Evolutionary conservation across 2,797 vertebrate genomes (phyloP).

Genomic region (Coregonus ussuriensis): DNA sequence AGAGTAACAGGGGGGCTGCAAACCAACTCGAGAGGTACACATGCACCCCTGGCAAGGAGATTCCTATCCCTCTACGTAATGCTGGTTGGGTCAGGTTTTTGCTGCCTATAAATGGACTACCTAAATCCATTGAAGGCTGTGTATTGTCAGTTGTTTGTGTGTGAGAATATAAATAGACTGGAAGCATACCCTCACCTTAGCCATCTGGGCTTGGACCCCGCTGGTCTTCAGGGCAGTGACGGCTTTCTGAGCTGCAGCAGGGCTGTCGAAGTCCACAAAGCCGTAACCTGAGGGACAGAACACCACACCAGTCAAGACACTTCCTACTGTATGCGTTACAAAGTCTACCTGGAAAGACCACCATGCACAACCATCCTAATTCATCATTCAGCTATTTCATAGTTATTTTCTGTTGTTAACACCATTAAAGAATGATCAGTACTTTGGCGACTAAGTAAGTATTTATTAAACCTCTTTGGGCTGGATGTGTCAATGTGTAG

Average conservation of each 20-base stretch:
- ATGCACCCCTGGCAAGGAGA: slow-evolving; percentile 31
- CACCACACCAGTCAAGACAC: slow-evolving; percentile 24
- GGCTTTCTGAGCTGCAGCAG: slow-evolving; percentile 95
- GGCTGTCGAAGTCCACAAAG: slow-evolving; percentile 98
- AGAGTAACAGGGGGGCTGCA: slow-evolving; percentile 14
- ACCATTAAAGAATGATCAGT: too few species aligned
- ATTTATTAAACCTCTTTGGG: too few species aligned
- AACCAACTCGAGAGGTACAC: slow-evolving; percentile 4
- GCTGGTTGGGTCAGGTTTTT: slow-evolving; percentile 1
- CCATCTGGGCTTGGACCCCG: slow-evolving; percentile 99
- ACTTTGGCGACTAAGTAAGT: too few species aligned
- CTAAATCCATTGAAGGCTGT: background rate
- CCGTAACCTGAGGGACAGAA: slow-evolving; percentile 87
- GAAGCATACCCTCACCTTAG: slow-evolving; percentile 86
- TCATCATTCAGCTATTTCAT: background rate
- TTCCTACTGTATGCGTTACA: slow-evolving; percentile 4
- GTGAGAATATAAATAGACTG: background rate
- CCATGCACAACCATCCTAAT: background rate
- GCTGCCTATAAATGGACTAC: background rate
- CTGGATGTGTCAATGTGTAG: too few species aligned
- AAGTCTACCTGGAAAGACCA: background rate
- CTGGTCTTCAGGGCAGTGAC: slow-evolving; percentile 92
- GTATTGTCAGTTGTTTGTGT: background rate
- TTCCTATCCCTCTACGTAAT: slow-evolving; percentile 37
- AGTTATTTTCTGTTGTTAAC: too few species aligned